Conservation (phyloP, 30 jellyfish, hydroid and myxozoan genomes). For the Cassiopea xamachana region DNA sequence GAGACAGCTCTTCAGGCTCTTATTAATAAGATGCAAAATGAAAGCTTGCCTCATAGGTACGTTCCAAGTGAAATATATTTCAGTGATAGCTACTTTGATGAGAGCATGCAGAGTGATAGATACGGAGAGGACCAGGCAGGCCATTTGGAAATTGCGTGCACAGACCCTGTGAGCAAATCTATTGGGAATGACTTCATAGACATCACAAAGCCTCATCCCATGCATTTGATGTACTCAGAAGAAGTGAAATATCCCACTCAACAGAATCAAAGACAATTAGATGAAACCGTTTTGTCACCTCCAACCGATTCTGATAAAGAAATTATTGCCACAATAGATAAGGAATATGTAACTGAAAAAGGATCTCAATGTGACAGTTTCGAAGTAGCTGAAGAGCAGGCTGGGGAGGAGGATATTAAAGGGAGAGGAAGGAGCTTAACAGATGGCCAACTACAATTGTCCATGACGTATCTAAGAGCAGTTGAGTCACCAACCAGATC, state of each 20-base stretch:
- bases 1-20: slow-evolving; percentile 17
- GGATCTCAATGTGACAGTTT: background rate
- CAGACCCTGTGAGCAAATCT: background rate
- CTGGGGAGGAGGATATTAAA: no score
- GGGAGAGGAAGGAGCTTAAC: slow-evolving; percentile 45
- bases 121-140: background rate
- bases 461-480: background rate
- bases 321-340: background rate
- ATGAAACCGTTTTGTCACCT: background rate
- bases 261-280: background rate
- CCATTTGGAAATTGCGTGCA: background rate
- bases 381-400: background rate
- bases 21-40: background rate
- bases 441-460: slow-evolving; percentile 35
- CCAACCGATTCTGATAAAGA: background rate
- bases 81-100: background rate
- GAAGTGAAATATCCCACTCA: background rate
- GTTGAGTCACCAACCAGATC: slow-evolving; percentile 54
- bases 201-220: background rate
- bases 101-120: background rate
- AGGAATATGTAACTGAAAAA: background rate
- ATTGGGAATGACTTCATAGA: background rate
- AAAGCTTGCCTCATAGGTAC: background rate
- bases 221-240: background rate
- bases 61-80: background rate